Base-by-base conservation (phyloP, 1,140 invertebrate species). In the Saccostrea glomerata region DNA sequence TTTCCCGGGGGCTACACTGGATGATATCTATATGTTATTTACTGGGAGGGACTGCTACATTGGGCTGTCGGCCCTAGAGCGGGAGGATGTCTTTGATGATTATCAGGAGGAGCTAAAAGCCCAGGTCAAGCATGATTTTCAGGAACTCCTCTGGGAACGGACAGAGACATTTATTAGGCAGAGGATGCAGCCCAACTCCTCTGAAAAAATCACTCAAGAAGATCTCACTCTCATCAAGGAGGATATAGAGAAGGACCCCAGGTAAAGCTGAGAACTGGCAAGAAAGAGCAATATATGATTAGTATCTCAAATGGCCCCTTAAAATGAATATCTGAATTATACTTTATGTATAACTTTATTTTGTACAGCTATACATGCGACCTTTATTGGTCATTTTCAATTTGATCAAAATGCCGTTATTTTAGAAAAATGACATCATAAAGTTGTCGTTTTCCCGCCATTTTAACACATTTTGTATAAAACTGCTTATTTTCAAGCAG, bases 11-110 rank as follows among this genome's bases (percentile, higher is more conserved):
- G 98, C 99, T 95, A 97, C 97, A 91, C 95, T 99, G 86, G 97
- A 97, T 5, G 98, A 99, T 95, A 97, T 99, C 55, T 96, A 98
- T 90, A 98, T 99, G 11, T 96, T 98, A 63, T 98, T 99, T 93
- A 98, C 99, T 97, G 98, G 98, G 0, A 96, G 98, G 54, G 98
- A 99, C 94, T 99, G 98, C 93, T 99, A 98, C 94, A 98, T 98
- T 91, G 97, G 97, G 0, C 96, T 99, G 36, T 97, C 97, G 0
- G 98, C 98, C 93, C 96, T 97, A 82, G 98, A 99, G 94, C 97
- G 98, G 93, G 97, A 98, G 93, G 96, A 98, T 92, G 98, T 99
- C 92, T 99, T 99, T 95, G 98, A 99, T 91, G 97, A 97, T 88
- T 98, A 99, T 95, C 98, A 99, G 95, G 96, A 97, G 91, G 97